phyloP scores from a whole-genome alignment of 1,140 invertebrate genomes.

The Trichoplusia ni region DNA sequence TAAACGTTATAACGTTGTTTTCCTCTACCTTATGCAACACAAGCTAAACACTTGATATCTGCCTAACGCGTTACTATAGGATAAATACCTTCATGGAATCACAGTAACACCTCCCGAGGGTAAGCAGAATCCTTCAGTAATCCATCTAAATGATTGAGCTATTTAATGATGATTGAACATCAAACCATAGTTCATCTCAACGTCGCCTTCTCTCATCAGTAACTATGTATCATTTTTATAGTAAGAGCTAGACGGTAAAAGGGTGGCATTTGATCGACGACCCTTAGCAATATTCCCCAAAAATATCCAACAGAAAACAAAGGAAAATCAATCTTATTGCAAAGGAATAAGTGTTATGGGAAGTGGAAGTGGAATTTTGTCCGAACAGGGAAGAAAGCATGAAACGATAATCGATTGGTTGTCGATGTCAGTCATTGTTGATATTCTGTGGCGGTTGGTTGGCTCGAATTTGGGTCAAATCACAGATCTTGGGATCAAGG shows the following conservation, averaged over 20 bases:
- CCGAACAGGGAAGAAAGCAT: not conserved
- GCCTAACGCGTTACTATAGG: not conserved
- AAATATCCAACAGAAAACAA: not conserved
- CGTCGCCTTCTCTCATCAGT: constrained; percentile 12
- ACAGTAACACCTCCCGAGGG: too few species aligned
- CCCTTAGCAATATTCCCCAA: not conserved
- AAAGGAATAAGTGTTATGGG: not conserved
- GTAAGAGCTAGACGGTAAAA: constrained; percentile 34
- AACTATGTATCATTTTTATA: constrained; percentile 34
- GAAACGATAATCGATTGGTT: constrained; percentile 30
- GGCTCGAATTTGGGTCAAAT: constrained; percentile 27
- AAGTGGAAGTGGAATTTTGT: constrained; percentile 3
- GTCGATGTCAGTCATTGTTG: constrained; percentile 23
- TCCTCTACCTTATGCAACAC: not conserved
- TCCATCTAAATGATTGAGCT: not conserved
- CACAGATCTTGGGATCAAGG: not conserved
- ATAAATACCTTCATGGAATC: too few species aligned
- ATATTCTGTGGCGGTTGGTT: constrained; percentile 19
- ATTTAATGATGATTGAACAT: constrained; percentile 20
- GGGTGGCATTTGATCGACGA: constrained; percentile 33
- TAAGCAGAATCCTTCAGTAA: not conserved
- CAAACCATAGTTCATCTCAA: constrained; percentile 7
- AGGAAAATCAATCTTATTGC: not conserved
- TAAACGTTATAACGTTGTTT: too few species aligned
- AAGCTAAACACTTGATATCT: not conserved